These are phyloP conservation scores for Volucella bombylans DNA, from an alignment of 2,888 invertebrate genomes.

Conservation along the genomic window DNA sequence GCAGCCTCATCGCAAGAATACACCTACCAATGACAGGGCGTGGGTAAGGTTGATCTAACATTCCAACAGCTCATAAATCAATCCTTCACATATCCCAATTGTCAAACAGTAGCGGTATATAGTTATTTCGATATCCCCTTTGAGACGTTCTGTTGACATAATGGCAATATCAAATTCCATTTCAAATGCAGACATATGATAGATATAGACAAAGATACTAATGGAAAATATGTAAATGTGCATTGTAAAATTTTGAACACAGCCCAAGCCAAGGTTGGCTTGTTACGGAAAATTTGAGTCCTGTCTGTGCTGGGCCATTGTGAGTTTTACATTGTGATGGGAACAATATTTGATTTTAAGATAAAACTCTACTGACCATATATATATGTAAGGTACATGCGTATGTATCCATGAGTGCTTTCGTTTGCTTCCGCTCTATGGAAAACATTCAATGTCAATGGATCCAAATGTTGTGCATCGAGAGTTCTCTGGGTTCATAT, in stretches of 20 bases:
- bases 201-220: too few relatives aligned
- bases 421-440: too few relatives aligned
- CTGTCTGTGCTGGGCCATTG: too few relatives aligned
- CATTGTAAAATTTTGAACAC: slow-evolving; percentile 1
- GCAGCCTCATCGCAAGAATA: slow-evolving; percentile 39
- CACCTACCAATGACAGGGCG: neutral
- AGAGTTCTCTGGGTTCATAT: too few relatives aligned
- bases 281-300: neutral
- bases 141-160: slow-evolving; percentile 44
- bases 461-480: too few relatives aligned
- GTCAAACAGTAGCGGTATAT: slow-evolving; percentile 1
- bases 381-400: too few relatives aligned
- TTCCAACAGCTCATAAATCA: slow-evolving; percentile 52
- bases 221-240: slow-evolving; percentile 1
- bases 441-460: too few relatives aligned
- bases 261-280: neutral
- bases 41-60: slow-evolving; percentile 50
- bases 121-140: slow-evolving; percentile 35
- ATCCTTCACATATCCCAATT: slow-evolving; percentile 45
- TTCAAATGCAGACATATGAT: neutral
- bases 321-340: too few relatives aligned
- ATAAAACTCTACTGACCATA: too few relatives aligned
- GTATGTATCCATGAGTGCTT: too few relatives aligned
- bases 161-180: slow-evolving; percentile 52
- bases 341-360: too few relatives aligned